Percentiles rank a stretch among this genome's conserved stretches.
Conservation (phyloP, 2,888 invertebrate species). For the Pyralis farinalis region DNA sequence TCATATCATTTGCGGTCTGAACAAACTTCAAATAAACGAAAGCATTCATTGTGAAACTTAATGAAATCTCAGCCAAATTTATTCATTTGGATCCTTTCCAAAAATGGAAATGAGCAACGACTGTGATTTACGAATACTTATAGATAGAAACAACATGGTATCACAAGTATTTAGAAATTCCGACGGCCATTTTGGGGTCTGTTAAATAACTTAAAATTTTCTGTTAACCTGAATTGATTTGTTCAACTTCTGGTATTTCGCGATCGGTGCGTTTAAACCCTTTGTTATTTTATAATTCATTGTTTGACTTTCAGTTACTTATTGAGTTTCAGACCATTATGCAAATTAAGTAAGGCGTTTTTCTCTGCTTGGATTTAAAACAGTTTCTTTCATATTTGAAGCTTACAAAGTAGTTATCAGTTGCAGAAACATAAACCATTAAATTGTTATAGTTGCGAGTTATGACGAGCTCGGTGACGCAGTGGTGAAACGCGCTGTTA, state of each 20-base stretch:
- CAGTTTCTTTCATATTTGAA: no score
- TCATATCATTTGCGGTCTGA: no score
- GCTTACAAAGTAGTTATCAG: no score
- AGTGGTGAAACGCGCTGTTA: no score
- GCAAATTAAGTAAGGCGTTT: no score
- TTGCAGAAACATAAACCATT: no score
- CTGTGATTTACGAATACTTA: conserved; percentile 2
- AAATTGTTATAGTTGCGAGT: no score
- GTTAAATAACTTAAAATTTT: neutral
- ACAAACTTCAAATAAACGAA: conserved; percentile 1
- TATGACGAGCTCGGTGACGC: no score
- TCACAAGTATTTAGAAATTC: neutral
- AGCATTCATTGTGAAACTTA: conserved; percentile 9
- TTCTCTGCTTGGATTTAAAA: no score
- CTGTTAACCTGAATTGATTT: neutral
- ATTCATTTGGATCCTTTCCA: conserved; percentile 11
- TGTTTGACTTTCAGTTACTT: no score
- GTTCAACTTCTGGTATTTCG: neutral
- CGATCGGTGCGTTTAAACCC: neutral
- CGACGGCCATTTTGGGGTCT: neutral
- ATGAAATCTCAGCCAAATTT: conserved; percentile 10
- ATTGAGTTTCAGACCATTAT: no score
- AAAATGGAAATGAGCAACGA: conserved; percentile 8
- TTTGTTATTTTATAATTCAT: no score
- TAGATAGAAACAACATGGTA: neutral